Conservation (phyloP, 2,797 vertebrate genomes). For the Anabas testudineus region DNA sequence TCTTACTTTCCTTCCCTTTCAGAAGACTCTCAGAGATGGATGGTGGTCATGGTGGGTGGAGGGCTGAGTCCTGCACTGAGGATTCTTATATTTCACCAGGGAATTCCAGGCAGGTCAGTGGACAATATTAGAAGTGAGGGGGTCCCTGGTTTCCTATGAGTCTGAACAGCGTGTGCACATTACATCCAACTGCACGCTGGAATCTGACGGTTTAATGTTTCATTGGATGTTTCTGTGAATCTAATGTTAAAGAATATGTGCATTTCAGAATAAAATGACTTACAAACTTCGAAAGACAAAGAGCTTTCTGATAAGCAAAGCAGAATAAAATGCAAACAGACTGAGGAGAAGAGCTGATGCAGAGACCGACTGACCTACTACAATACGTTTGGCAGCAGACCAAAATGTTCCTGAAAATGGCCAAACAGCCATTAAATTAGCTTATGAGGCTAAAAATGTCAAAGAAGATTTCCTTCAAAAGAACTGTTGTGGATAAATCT, state of each 20-base stretch:
- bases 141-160: slow-evolving; percentile 46
- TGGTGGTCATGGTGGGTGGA: neutral
- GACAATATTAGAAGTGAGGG: slow-evolving; percentile 71
- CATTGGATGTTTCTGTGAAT: neutral
- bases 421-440: slow-evolving; percentile 17
- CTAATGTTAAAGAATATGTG: too few relatives aligned
- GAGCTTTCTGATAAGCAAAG: slow-evolving; percentile 8
- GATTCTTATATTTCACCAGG: slow-evolving; percentile 55
- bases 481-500: too few relatives aligned
- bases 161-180: neutral
- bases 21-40: neutral
- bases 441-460: slow-evolving; percentile 17
- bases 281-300: neutral
- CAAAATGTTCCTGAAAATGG: slow-evolving; percentile 1
- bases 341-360: neutral
- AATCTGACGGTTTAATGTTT: slow-evolving; percentile 12
- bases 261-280: neutral
- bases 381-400: neutral
- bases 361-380: neutral
- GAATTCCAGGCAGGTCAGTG: slow-evolving; percentile 76
- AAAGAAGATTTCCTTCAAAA: slow-evolving; percentile 18
- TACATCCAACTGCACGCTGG: neutral
- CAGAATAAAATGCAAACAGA: slow-evolving; percentile 30
- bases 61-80: slow-evolving; percentile 5
- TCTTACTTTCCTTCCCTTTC: neutral